Conservation (phyloP, 2,113 vertebrate genomes). For the Austrofundulus limnaeus region DNA sequence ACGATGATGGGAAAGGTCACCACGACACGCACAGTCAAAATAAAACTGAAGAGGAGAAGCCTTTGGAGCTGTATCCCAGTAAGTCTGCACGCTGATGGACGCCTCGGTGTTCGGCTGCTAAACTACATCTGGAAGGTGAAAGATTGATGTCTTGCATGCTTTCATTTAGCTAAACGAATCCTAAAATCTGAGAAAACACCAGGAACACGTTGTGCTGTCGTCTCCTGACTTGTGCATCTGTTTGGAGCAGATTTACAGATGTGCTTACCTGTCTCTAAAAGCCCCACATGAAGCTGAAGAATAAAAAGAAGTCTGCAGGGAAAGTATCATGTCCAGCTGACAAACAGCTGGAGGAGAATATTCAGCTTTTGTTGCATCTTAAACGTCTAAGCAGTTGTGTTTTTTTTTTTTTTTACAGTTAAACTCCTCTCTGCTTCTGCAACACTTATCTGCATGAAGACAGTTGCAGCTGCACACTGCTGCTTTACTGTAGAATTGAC, state of each 20-base stretch:
- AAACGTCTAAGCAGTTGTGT: not conserved
- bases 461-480: not conserved
- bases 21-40: not conserved
- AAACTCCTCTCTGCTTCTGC: not conserved
- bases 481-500: not conserved
- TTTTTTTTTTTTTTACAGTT: slow-evolving; percentile 14
- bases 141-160: too few relatives aligned
- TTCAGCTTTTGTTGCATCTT: not conserved
- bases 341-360: not conserved
- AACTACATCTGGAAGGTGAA: too few relatives aligned
- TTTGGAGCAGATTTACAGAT: slow-evolving; percentile 42
- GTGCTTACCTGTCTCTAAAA: slow-evolving; percentile 12
- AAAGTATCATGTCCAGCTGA: slow-evolving; percentile 15
- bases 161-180: not conserved
- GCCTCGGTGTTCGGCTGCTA: not conserved
- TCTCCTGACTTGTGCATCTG: slow-evolving; percentile 1
- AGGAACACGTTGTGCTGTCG: not conserved
- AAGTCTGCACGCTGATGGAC: slow-evolving; percentile 65
- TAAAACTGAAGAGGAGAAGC: slow-evolving; percentile 5
- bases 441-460: slow-evolving; percentile 13
- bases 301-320: slow-evolving; percentile 26
- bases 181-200: not conserved
- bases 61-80: slow-evolving; percentile 84
- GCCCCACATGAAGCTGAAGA: slow-evolving; percentile 34
- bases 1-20: slow-evolving; percentile 72